These are phyloP conservation scores for Sphecodes monilicornis DNA, from an alignment of 2,888 invertebrate genomes.

Conservation along the genomic window DNA sequence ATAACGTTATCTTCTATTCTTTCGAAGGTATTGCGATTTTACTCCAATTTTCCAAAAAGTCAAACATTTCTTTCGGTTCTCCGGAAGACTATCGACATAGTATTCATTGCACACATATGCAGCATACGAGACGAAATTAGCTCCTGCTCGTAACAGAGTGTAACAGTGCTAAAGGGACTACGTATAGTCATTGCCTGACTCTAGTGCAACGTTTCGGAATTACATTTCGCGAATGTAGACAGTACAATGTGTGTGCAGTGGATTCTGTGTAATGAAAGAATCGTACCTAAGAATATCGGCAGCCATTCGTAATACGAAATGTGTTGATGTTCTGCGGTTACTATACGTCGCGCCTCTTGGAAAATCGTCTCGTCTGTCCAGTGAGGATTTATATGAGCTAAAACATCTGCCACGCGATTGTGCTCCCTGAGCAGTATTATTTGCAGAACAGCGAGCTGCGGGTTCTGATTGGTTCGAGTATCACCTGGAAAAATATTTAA, in stretches of 20 bases:
- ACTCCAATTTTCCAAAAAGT: neutral
- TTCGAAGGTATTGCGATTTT: neutral
- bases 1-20: neutral
- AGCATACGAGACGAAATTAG: neutral
- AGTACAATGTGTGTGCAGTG: neutral
- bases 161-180: neutral
- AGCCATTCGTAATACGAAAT: conserved; percentile 93
- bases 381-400: conserved; percentile 89
- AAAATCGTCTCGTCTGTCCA: conserved; percentile 91
- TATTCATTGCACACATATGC: neutral
- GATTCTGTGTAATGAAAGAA: neutral
- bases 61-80: neutral
- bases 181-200: neutral
- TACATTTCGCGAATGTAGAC: neutral
- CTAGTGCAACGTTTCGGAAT: neutral
- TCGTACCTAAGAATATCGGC: conserved; percentile 89
- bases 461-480: conserved; percentile 91
- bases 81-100: neutral
- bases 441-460: conserved; percentile 90
- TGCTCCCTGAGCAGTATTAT: conserved; percentile 92
- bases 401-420: conserved; percentile 89
- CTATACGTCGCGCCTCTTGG: conserved; percentile 90
- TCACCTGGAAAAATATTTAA: conserved; percentile 87
- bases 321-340: conserved; percentile 92
- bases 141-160: neutral